A percentile compares a stretch with the other conserved stretches of the same genome.
Evolutionary conservation across 2,797 vertebrate species (phyloP).

Genomic region (Capromys pilorides): DNA sequence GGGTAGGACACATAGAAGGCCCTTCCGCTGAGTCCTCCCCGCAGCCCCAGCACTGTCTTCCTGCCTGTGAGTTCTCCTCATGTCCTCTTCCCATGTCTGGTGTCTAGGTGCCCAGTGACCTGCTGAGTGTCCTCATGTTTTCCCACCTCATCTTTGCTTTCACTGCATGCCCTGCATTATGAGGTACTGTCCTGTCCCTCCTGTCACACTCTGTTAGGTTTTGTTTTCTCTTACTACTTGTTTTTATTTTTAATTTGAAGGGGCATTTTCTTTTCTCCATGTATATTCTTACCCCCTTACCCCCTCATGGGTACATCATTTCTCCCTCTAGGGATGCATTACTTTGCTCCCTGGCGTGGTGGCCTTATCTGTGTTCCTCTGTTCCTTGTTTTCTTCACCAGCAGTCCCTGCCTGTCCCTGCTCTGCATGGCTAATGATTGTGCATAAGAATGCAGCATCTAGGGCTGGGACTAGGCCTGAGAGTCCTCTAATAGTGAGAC

Average conservation of each 20-base stretch:
- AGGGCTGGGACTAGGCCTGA: neutral
- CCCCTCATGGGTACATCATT: rapidly evolving
- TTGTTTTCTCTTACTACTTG: neutral
- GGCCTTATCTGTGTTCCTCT: neutral
- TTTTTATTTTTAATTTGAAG: neutral
- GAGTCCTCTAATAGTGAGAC: neutral
- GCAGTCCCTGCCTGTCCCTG: neutral
- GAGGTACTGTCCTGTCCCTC: neutral
- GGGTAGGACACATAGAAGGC: too few species aligned
- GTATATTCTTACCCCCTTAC: neutral
- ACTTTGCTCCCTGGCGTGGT: neutral
- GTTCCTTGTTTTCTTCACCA: neutral
- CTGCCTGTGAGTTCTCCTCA: neutral
- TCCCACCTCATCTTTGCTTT: too few species aligned
- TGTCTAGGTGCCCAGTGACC: neutral
- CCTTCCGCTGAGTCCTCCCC: neutral
- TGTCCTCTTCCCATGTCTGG: neutral
- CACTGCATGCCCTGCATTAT: neutral
- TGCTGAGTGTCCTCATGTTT: neutral
- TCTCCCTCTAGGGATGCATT: rapidly evolving
- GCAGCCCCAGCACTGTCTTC: neutral
- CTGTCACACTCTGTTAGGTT: neutral
- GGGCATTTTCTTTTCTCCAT: neutral
- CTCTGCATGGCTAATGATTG: neutral
- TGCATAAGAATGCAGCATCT: rapidly evolving